Percentiles rank a stretch among this genome's conserved stretches.
Evolutionary conservation across 1,140 invertebrate species (phyloP).

Genomic region (Aricia agestis): DNA sequence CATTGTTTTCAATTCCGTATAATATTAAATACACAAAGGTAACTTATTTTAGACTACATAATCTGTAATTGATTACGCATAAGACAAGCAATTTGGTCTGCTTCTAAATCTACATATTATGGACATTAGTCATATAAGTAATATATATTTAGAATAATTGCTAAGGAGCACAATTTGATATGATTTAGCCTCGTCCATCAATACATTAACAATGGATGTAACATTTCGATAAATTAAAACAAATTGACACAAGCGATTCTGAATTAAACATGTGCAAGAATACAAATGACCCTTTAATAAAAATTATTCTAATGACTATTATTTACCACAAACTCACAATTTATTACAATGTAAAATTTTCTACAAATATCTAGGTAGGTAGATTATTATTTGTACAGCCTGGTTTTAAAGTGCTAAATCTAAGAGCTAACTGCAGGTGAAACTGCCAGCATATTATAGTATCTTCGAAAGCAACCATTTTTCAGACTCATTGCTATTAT

Average conservation of each 20-base stretch:
- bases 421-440: conserved; percentile 71
- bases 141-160: conserved; percentile 34
- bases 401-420: conserved; percentile 68
- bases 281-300: conserved; percentile 43
- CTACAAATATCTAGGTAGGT: conserved; percentile 65
- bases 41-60: conserved; percentile 31
- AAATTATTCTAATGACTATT: conserved; percentile 61
- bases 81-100: conserved; percentile 40
- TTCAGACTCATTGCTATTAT: conserved; percentile 54
- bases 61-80: conserved; percentile 32
- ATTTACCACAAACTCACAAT: conserved; percentile 61
- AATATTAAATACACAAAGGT: conserved; percentile 32
- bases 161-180: conserved; percentile 39
- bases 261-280: conserved; percentile 28
- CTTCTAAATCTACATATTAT: conserved; percentile 38
- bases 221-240: conserved; percentile 17
- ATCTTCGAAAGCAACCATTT: conserved; percentile 20
- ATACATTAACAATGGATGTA: conserved; percentile 25
- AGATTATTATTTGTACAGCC: conserved; percentile 69
- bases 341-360: conserved; percentile 66
- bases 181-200: conserved; percentile 39
- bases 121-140: conserved; percentile 38
- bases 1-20: conserved; percentile 49
- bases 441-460: conserved; percentile 39
- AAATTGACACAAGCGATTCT: conserved; percentile 19